phyloP scores from a whole-genome alignment of 2,888 invertebrate genomes.

The Aquatica leii region DNA sequence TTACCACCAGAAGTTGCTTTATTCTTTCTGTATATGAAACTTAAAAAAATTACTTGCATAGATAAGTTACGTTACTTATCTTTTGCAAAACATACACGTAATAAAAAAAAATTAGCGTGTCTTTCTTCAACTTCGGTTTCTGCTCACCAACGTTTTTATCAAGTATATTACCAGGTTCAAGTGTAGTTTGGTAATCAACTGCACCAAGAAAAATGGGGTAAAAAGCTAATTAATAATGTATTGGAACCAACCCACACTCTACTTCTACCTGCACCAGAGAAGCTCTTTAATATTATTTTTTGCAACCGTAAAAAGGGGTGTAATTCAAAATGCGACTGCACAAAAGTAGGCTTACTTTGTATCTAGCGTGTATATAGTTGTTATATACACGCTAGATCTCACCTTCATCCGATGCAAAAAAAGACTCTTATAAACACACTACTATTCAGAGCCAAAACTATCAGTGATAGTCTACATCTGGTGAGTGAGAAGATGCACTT shows the following conservation, averaged over 20 bases:
- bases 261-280: no score
- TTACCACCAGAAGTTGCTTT: no score
- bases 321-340: conserved; percentile 45
- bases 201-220: conserved; percentile 45
- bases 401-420: no score
- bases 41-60: conserved; percentile 26
- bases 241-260: no score
- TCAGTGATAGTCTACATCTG: no score
- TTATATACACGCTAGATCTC: no score
- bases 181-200: conserved; percentile 42
- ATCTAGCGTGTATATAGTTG: no score
- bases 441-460: no score
- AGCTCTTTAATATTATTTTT: conserved; percentile 45
- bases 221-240: no score
- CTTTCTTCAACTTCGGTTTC: conserved; percentile 43
- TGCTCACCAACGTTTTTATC: conserved; percentile 46
- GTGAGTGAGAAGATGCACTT: no score
- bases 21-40: no score
- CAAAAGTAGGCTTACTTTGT: conserved; percentile 45
- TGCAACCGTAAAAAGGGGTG: conserved; percentile 46
- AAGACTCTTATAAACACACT: no score
- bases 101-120: conserved; percentile 42
- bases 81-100: conserved; percentile 41
- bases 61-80: conserved; percentile 44
- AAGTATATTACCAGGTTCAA: conserved; percentile 48